Conservation (phyloP, 53 echinoderm and acorn worm species). For the Echinarachnius parma region DNA sequence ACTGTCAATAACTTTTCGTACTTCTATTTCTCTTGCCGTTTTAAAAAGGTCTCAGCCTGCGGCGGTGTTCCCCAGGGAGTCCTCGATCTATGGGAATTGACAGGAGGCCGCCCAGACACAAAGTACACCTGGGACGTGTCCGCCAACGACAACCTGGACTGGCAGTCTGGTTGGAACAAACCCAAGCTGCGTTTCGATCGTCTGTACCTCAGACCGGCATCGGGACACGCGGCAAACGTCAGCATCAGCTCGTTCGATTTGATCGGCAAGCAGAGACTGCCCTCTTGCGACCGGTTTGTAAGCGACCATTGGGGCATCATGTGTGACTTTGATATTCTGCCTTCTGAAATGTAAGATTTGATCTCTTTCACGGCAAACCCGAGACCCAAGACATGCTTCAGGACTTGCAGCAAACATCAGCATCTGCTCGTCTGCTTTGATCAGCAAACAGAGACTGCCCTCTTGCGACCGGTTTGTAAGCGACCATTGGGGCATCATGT, state of each 20-base stretch:
- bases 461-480: conserved; percentile 70
- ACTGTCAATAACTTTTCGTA: no score
- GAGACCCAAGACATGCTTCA: conserved; percentile 40
- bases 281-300: conserved; percentile 60
- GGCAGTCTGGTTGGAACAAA: conserved; percentile 22
- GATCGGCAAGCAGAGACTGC: conserved; percentile 69
- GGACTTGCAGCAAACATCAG: conserved; percentile 20
- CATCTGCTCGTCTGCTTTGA: conserved; percentile 42
- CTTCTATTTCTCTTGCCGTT: no score
- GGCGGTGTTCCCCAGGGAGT: conserved; percentile 52
- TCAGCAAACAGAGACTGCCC: conserved; percentile 71
- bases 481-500: conserved; percentile 77
- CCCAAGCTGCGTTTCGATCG: conserved; percentile 82
- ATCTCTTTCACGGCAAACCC: neutral
- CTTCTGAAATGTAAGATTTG: conserved; percentile 6
- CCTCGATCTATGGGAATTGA: conserved; percentile 68
- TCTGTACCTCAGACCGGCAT: conserved; percentile 56
- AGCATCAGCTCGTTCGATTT: conserved; percentile 43
- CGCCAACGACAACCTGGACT: conserved; percentile 69
- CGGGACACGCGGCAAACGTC: conserved; percentile 24
- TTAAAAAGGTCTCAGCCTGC: conserved; percentile 53
- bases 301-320: conserved; percentile 87
- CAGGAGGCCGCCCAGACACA: conserved; percentile 44
- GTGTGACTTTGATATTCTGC: conserved; percentile 40
- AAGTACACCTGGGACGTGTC: conserved; percentile 79